Evolutionary conservation across 30 jellyfish, hydroid and myxozoan genomes (phyloP).

Genomic region (Turritopsis rubra): DNA sequence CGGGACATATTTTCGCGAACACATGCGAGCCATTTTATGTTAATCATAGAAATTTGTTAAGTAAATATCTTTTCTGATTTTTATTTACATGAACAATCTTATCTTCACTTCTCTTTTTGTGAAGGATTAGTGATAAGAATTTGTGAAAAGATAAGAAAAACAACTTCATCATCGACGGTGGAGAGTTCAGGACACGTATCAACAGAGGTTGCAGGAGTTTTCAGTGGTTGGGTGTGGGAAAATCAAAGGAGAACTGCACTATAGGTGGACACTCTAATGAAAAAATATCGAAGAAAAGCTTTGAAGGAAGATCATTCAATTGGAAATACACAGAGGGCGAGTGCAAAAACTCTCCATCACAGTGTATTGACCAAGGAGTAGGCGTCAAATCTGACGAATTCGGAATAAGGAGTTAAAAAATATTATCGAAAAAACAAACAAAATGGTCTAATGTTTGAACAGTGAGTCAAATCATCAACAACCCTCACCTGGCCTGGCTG

Average conservation of each 20-base stretch:
- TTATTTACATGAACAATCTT: background rate
- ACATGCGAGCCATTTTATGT: background rate
- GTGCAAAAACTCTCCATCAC: background rate
- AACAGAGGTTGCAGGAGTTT: too few relatives aligned
- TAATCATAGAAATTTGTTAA: background rate
- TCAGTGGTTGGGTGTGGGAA: too few relatives aligned
- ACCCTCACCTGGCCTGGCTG: slow-evolving; percentile 65
- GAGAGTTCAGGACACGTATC: background rate
- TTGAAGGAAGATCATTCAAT: too few relatives aligned
- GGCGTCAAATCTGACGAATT: background rate
- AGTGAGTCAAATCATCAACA: background rate
- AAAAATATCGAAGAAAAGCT: too few relatives aligned
- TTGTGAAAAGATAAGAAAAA: background rate
- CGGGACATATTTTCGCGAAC: background rate
- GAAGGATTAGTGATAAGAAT: background rate
- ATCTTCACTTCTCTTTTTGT: background rate
- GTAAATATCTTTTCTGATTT: background rate
- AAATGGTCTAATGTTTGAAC: background rate
- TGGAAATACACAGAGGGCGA: too few relatives aligned
- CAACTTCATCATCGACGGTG: background rate
- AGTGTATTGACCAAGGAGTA: background rate
- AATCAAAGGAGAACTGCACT: too few relatives aligned
- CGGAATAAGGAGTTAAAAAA: background rate
- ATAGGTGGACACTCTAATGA: too few relatives aligned
- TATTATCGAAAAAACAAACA: background rate